Base-by-base conservation (phyloP, 2,888 invertebrate species). In the Carabus problematicus region DNA sequence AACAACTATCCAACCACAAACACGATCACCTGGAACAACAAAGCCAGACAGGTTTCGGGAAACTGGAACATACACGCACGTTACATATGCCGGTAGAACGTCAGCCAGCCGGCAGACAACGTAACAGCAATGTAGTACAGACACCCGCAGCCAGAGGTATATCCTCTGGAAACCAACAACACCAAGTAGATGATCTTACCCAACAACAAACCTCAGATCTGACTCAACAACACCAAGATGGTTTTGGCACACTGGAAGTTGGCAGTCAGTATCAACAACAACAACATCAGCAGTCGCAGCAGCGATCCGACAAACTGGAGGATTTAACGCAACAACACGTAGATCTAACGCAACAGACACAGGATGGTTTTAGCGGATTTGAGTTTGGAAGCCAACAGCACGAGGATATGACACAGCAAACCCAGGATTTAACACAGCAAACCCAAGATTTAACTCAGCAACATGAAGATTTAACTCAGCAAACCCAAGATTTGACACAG, bases 361-460 rank as follows among this genome's bases (percentile, higher is more conserved):
- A 71, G 61, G 54, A 70, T 63, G 60, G 81, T 80, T 72, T 75
- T 80, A 55, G 77, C 78, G 29, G 77, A 74, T 67, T 74, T 78
- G 54, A 78, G 39, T 54, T 64, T 9, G 55, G 64, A 12, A 43
- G 43, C 29, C 64, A 64, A 52, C 69, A 69, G 64, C 70, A 14
- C 39, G 72, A 61, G 61, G 74, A 72, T 60, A 67, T 47, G 61
- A 67, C 29, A 58, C 47, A 70, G 7, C n/a, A 29, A 29, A 29
- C 29, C 62, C 72, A 75, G 43, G 68, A 75, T 64, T 16, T 71
- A 18, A 72, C 72, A n/a, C 76, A 76, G 61, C 73, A 76, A 70
- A 70, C 66, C 19, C 72, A 73, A 66, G 70, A 73, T 55, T 63
- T 75, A 45, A 76, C 72, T 72, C n/a, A 14, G 11, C 11, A 75